Percentiles rank a stretch among this genome's conserved stretches.
phyloP scores from a whole-genome alignment of 2,113 vertebrate species.

The Neotragus moschatus region DNA sequence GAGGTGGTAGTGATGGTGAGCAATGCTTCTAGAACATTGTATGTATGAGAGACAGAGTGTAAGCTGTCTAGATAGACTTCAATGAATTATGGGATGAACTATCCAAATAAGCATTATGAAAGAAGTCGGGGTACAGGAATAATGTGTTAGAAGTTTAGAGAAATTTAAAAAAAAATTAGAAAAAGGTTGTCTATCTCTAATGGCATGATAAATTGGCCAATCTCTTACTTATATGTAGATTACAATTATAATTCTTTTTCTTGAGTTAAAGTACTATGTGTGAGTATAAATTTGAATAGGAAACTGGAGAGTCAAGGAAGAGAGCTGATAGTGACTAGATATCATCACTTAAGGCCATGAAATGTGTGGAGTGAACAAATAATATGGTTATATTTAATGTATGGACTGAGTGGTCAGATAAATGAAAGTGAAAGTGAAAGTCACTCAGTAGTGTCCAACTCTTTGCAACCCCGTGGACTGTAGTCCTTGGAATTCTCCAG shows the following conservation, averaged over 20 bases:
- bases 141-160: not conserved
- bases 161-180: not conserved
- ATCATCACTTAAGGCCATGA: not conserved
- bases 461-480: accelerated
- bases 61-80: not conserved
- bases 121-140: not conserved
- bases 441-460: not conserved
- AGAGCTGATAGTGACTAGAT: not conserved
- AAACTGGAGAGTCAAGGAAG: not conserved
- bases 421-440: not conserved
- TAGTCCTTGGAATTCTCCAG: not conserved
- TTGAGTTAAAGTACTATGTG: not conserved
- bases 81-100: not conserved
- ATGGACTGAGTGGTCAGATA: not conserved
- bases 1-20: not conserved
- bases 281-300: not conserved
- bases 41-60: not conserved
- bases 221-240: not conserved
- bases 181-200: not conserved
- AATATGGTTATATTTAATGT: accelerated
- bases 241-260: not conserved
- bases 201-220: not conserved
- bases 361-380: not conserved
- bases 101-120: not conserved
- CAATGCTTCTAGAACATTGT: not conserved